These are phyloP conservation scores for Cherax destructor DNA, from an alignment of 1,140 invertebrate genomes.

Conservation along the genomic window DNA sequence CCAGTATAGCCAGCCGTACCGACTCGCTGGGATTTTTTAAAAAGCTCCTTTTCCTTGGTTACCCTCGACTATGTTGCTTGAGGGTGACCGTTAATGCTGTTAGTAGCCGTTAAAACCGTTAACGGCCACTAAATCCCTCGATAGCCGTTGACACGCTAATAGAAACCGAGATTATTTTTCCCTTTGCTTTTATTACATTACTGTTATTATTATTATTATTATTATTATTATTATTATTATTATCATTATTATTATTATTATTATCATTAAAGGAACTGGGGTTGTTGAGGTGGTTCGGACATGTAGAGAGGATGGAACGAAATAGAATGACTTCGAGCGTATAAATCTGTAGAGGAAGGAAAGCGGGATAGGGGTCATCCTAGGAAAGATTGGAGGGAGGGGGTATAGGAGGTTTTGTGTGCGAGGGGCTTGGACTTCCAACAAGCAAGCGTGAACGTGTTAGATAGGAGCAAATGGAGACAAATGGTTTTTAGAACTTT, in stretches of 20 bases:
- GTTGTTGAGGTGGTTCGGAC: no score
- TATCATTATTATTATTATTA: not conserved
- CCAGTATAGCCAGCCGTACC: slow-evolving; percentile 29
- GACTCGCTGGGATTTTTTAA: slow-evolving; percentile 47
- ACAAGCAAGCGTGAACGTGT: no score
- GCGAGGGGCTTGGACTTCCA: no score
- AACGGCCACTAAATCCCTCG: not conserved
- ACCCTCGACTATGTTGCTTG: slow-evolving; percentile 9
- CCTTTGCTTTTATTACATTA: no score
- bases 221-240: not conserved
- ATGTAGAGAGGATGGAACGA: no score
- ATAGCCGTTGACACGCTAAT: not conserved
- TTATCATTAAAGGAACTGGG: not conserved
- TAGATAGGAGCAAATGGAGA: no score
- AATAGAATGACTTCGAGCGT: no score
- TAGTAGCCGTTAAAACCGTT: not conserved
- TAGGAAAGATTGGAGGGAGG: no score
- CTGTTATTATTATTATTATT: not conserved
- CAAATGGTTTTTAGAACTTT: no score
- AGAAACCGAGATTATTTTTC: not conserved
- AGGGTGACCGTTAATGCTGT: not conserved
- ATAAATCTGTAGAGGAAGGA: no score
- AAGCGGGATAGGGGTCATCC: no score
- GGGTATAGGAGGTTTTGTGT: no score
- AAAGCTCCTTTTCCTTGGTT: not conserved